phyloP scores from a whole-genome alignment of 1,140 invertebrate genomes.

The Armadillidium nasatum region DNA sequence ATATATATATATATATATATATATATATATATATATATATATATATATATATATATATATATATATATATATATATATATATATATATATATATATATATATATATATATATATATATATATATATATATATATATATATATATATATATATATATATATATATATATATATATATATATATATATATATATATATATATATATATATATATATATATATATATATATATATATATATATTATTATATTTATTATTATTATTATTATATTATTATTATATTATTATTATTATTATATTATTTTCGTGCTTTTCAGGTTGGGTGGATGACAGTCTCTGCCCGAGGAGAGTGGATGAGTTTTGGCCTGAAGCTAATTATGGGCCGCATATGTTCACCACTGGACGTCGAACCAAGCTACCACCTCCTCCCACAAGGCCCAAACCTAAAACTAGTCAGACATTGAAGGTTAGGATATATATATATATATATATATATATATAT shows the following conservation, averaged over 20 bases:
- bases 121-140: constrained; percentile 1
- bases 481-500: background rate
- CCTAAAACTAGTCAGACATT: constrained; percentile 68
- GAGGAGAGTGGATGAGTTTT: background rate
- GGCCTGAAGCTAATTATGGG: constrained; percentile 58
- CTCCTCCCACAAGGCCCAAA: constrained; percentile 63
- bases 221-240: too few species aligned
- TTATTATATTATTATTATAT: too few species aligned
- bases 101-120: background rate
- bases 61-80: too few species aligned
- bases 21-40: background rate
- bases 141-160: background rate
- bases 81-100: too few species aligned
- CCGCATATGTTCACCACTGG: constrained; percentile 79
- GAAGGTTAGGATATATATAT: constrained; percentile 56
- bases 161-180: too few species aligned
- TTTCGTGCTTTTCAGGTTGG: constrained; percentile 54
- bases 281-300: background rate
- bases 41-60: too few species aligned
- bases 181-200: too few species aligned
- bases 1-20: background rate
- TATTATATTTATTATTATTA: too few species aligned
- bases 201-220: too few species aligned
- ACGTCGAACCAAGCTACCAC: constrained; percentile 59
- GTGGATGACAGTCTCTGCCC: constrained; percentile 52